Evolutionary conservation across 2,113 vertebrate genomes (phyloP).

Genomic region (Megalops atlanticus): DNA sequence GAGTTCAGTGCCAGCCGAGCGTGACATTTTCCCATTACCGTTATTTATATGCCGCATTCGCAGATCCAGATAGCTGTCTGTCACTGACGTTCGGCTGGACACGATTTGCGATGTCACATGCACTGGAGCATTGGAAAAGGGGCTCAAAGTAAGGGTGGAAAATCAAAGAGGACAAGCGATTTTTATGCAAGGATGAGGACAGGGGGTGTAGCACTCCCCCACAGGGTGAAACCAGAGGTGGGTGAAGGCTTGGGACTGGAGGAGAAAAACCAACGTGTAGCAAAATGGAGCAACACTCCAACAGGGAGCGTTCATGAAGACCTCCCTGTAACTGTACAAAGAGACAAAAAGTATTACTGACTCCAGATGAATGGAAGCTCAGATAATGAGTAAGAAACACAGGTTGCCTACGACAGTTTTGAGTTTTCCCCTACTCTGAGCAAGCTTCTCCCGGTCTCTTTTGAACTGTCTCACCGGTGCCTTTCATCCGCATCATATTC

Average conservation of each 20-base stretch:
- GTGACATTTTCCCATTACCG: neutral
- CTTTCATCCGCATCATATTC: neutral
- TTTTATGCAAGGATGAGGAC: constrained; percentile 3
- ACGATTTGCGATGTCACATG: neutral
- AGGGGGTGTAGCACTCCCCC: neutral
- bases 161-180: constrained; percentile 4
- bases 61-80: neutral
- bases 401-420: too few relatives aligned
- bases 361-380: too few relatives aligned
- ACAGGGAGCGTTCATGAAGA: neutral
- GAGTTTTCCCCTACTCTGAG: too few relatives aligned
- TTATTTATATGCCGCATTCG: neutral
- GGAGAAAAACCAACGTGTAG: neutral
- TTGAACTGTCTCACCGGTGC: too few relatives aligned
- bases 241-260: neutral
- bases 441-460: too few relatives aligned
- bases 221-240: neutral
- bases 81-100: neutral
- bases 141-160: neutral
- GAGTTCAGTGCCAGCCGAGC: neutral
- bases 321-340: neutral
- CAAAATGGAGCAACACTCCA: neutral
- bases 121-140: neutral
- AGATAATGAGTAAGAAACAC: too few relatives aligned
- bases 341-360: neutral